These are phyloP conservation scores for Andinoacara biseriatus DNA, from an alignment of 2,113 vertebrate genomes.

Conservation along the genomic window DNA sequence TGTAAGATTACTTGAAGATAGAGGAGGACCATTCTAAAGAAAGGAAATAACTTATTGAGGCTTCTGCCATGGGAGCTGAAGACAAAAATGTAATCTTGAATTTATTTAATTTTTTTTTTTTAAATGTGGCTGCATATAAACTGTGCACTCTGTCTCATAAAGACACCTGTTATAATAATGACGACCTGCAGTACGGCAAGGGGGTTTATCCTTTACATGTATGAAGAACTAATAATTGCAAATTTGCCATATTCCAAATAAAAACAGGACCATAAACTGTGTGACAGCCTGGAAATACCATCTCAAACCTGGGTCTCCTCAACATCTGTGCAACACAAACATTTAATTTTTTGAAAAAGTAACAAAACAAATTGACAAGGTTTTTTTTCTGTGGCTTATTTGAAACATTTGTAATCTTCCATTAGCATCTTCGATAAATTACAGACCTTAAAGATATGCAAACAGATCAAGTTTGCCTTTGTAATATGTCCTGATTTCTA, in stretches of 20 bases:
- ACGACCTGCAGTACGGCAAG: neutral
- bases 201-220: neutral
- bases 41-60: conserved; percentile 24
- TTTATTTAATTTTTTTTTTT: conserved; percentile 1
- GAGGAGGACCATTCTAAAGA: conserved; percentile 26
- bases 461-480: neutral
- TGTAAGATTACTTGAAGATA: conserved; percentile 31
- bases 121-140: neutral
- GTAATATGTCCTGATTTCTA: neutral
- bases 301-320: neutral
- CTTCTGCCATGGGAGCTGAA: neutral
- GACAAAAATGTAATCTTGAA: conserved; percentile 22
- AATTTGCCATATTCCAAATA: rapidly evolving
- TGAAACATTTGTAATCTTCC: neutral
- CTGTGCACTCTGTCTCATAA: neutral
- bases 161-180: neutral
- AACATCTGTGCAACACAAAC: neutral
- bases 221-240: neutral
- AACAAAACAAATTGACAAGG: neutral
- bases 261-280: neutral
- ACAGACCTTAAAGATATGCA: neutral
- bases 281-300: neutral
- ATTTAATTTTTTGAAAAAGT: neutral
- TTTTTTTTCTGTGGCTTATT: neutral
- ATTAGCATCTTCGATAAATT: neutral